phyloP scores from a whole-genome alignment of 2,113 vertebrate species.

The Gnathonemus echidnorhynchus region DNA sequence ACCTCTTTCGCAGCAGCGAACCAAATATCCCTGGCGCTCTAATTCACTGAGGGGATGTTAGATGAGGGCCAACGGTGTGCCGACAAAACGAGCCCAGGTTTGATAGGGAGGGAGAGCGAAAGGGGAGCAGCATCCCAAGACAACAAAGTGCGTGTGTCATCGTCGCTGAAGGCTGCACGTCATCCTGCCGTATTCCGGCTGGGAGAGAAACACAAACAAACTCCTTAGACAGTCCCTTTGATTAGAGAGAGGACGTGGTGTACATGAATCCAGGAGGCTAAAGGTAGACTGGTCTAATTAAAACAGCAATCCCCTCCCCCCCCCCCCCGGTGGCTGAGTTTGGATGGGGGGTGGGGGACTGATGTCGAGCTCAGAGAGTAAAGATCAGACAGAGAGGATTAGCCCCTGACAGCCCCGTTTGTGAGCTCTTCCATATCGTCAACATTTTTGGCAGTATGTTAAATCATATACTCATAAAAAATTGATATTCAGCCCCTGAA shows the following conservation, averaged over 20 bases:
- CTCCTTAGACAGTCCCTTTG: conserved; percentile 31
- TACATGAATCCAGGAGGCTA: conserved; percentile 15
- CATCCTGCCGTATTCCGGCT: neutral
- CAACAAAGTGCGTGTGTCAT: conserved; percentile 30
- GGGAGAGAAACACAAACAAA: conserved; percentile 29
- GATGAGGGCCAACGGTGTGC: conserved; percentile 1
- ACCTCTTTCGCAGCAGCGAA: conserved; percentile 13
- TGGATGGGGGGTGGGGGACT: neutral
- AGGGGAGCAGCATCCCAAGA: conserved; percentile 12
- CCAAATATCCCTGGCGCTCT: conserved; percentile 11
- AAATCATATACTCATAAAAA: neutral
- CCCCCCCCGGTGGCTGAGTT: neutral
- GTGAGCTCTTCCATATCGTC: neutral
- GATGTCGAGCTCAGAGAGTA: neutral
- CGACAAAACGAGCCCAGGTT: conserved; percentile 20
- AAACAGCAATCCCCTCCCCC: conserved; percentile 5
- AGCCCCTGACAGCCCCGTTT: neutral
- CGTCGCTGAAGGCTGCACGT: conserved; percentile 30
- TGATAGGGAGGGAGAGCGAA: neutral
- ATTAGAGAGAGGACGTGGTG: conserved; percentile 25
- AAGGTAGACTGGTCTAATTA: conserved; percentile 29
- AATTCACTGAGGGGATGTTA: conserved; percentile 14
- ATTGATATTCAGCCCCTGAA: neutral
- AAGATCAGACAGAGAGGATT: neutral
- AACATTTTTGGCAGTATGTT: neutral